Evolutionary conservation across 2,888 invertebrate genomes (phyloP), one percentile per base, ranked within the genome.

Genomic region (Pyrochroa serraticornis): DNA sequence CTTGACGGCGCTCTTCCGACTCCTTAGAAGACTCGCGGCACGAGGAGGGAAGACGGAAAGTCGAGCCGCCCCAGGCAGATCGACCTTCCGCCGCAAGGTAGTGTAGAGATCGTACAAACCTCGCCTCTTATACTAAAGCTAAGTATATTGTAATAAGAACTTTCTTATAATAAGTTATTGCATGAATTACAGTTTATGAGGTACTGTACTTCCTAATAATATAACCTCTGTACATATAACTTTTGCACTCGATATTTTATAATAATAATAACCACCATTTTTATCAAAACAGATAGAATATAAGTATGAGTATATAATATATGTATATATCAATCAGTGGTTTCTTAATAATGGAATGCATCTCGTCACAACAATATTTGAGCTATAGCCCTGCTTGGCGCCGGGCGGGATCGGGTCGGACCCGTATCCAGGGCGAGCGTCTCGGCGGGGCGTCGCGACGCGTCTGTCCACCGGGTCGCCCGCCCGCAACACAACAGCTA

Each of bases 151-250:
- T 78, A 79, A 78, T 79, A 77, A 79, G 77, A 79, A 78, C 75
- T 79, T 78, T 77, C 79, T 79, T 79, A 79, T 79, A 79, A 76
- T 80, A 79, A 79, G 78, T 81, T 81, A 81, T 81, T 81, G 81
- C 81, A 80, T 81, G 79, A 79, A 79, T 80, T 80, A 80, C 80
- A 81, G 79, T 80, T 77, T 80, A 77, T 79, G 80, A 80, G 81
- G 79, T 80, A 80, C 80, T 81, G 80, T 76, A 80, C 76, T 78
- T 78, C 79, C 79, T 79, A 79, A 78, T 79, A 76, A 77, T 78
- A 79, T 79, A 80, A 80, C 80, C 80, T 80, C 80, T 80, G 79
- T 79, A 80, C 79, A 80, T 77, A 76, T 78, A 79, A 77, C 75
- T 78, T 78, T 77, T 78, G 78, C 77, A 78, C 77, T 77, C 76